Evolutionary conservation across 2,113 vertebrate species (phyloP), one percentile per base, ranked within the genome.

Genomic region (Tapirus terrestris): DNA sequence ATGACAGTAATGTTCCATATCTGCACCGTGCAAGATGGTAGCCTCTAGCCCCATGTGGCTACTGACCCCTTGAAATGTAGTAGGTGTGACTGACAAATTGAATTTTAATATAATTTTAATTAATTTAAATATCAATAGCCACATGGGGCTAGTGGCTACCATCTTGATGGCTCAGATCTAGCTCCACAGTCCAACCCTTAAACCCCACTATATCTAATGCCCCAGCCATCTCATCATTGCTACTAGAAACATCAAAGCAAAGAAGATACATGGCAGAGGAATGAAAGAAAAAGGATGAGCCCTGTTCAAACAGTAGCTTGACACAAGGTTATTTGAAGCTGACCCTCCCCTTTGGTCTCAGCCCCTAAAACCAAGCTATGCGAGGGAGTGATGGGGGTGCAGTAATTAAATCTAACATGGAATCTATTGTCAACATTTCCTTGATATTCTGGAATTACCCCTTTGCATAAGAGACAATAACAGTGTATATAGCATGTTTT

Each of bases 381-480:
- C 36, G 60, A 6, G 2, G 36, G 65, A 4, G 31, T 53, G 31
- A n/a, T 23, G 12, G 33, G 36, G 25, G 36, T 27, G 4, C 43
- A 33, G 43, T 86, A 53, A 94, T 65, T 56, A 83, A 90, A 36
- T 45, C 67, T 94, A 94, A 75, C 14, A 9, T 8, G 39, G 60
- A 96, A 89, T 23, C 2, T 70, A 39, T 79, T 95, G 96, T 92
- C 96, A 65, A 9, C 51, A 60, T 70, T 39, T 96, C 88, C 92
- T 31, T 13, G 0, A 95, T 88, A 82, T 93, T 93, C 89, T 98
- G 96, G 45, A 97, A 96, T 80, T 67, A 56, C 3, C 4, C 77
- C 77, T 98, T 94, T 96, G 92, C 96, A 96, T 94, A 63, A 93
- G 75, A 96, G 68, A 63, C 95, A 96, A 92, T 77, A 95, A 81